phyloP scores from a whole-genome alignment of 2,888 invertebrate species.

The Leptopilina drosophilae region DNA sequence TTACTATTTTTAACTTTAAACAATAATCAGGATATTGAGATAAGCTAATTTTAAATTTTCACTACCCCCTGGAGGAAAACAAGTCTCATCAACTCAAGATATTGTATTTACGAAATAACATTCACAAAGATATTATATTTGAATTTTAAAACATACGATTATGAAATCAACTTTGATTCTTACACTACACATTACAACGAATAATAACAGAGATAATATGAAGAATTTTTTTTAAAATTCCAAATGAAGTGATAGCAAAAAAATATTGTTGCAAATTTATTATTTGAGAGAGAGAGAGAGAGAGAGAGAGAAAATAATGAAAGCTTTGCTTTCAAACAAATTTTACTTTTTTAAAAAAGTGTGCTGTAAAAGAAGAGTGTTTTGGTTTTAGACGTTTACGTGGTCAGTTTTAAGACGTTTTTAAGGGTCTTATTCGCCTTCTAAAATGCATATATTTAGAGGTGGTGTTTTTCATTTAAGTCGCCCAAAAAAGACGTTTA shows the following conservation, averaged over 20 bases:
- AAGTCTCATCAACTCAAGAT: conserved; percentile 13
- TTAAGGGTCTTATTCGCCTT: no score
- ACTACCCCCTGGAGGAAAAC: conserved; percentile 29
- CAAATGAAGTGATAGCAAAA: background rate
- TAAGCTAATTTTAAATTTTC: conserved; percentile 28
- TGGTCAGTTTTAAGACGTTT: no score
- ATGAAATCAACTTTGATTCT: conserved; percentile 9
- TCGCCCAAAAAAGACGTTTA: no score
- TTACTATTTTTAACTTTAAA: background rate
- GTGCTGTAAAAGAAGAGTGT: no score
- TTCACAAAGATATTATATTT: conserved; percentile 11
- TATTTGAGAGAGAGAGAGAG: background rate
- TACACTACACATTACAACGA: background rate
- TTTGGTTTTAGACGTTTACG: no score
- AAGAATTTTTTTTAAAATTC: conserved; percentile 8
- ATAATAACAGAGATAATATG: background rate
- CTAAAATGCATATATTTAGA: no score
- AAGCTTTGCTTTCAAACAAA: no score
- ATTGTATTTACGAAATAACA: conserved; percentile 18
- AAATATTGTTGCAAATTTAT: no score
- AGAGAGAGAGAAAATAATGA: no score
- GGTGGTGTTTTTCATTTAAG: no score
- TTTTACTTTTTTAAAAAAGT: no score
- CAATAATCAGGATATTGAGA: conserved; percentile 18
- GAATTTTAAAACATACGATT: background rate